Conservation (phyloP, 2,888 invertebrate genomes). For the Xestia sexstrigata region DNA sequence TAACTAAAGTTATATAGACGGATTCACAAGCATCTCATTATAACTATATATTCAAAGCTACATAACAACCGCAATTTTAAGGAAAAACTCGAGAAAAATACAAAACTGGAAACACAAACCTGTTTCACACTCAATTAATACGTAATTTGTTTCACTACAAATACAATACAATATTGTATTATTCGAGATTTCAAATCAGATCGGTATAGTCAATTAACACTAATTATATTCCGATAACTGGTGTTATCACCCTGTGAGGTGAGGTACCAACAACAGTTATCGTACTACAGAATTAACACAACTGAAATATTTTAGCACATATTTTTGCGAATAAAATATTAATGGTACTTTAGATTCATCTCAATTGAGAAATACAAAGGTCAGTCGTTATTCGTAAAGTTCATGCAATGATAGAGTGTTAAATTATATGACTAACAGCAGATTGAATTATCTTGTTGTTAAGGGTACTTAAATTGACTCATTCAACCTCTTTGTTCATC, state of each 20-base stretch:
- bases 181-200: conserved; percentile 48
- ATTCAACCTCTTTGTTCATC: conserved; percentile 51
- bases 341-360: conserved; percentile 4
- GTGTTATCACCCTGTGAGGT: conserved; percentile 16
- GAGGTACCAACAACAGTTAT: conserved; percentile 39
- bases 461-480: conserved; percentile 59
- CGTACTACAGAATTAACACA: conserved; percentile 23
- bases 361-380: conserved; percentile 31
- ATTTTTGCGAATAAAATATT: conserved; percentile 39
- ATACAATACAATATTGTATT: conserved; percentile 43
- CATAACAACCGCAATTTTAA: conserved; percentile 16
- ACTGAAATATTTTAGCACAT: conserved; percentile 40
- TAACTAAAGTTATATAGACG: conserved; percentile 18
- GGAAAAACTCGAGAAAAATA: conserved; percentile 44
- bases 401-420: conserved; percentile 43
- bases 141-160: conserved; percentile 20
- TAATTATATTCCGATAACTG: conserved; percentile 41
- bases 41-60: conserved; percentile 24
- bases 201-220: conserved; percentile 54
- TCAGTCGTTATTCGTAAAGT: conserved; percentile 51
- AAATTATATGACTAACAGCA: conserved; percentile 38
- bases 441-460: conserved; percentile 47
- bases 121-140: conserved; percentile 26
- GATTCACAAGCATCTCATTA: conserved; percentile 18
- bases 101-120: conserved; percentile 12